These are phyloP conservation scores for Ptycholaimellus sp. DNA, from an alignment of 2,888 invertebrate species.

Conservation along the genomic window DNA sequence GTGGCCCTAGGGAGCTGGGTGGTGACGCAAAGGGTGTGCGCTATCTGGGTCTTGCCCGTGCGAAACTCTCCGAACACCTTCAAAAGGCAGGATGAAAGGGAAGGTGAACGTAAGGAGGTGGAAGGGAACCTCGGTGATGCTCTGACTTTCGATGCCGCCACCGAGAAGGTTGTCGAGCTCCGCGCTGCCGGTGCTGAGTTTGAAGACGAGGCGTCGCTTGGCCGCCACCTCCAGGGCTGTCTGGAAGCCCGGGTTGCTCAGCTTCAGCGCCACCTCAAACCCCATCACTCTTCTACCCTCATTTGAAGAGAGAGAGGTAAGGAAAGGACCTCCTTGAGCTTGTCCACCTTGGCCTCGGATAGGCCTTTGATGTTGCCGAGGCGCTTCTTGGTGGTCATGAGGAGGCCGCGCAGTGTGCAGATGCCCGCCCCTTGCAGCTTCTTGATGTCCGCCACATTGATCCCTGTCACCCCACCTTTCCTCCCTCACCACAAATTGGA, in stretches of 20 bases:
- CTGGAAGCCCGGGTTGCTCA: constrained; percentile 45
- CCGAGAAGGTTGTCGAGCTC: constrained; percentile 45
- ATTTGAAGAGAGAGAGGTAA: no score
- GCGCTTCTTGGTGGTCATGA: constrained; percentile 51
- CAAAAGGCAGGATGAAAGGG: background rate
- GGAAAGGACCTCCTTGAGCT: constrained; percentile 55
- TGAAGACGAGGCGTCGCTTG: constrained; percentile 40
- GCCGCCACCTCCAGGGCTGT: constrained; percentile 47
- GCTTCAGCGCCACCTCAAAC: no score
- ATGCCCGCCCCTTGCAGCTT: constrained; percentile 50
- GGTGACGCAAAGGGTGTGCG: constrained; percentile 52
- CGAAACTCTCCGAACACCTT: constrained; percentile 51
- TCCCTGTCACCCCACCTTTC: no score
- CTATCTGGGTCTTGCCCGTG: constrained; percentile 54
- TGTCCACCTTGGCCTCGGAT: constrained; percentile 49
- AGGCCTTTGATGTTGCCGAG: constrained; percentile 48
- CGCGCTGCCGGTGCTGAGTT: constrained; percentile 35
- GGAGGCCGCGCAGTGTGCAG: constrained; percentile 52
- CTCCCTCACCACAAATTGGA: no score
- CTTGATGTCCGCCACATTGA: constrained; percentile 50
- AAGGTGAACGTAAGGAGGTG: background rate
- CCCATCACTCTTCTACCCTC: background rate
- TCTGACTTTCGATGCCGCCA: constrained; percentile 57
- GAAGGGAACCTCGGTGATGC: constrained; percentile 45
- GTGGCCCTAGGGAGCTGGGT: constrained; percentile 45